Base-by-base conservation (phyloP, 2,888 invertebrate genomes). In the Acrobasis consociella region DNA sequence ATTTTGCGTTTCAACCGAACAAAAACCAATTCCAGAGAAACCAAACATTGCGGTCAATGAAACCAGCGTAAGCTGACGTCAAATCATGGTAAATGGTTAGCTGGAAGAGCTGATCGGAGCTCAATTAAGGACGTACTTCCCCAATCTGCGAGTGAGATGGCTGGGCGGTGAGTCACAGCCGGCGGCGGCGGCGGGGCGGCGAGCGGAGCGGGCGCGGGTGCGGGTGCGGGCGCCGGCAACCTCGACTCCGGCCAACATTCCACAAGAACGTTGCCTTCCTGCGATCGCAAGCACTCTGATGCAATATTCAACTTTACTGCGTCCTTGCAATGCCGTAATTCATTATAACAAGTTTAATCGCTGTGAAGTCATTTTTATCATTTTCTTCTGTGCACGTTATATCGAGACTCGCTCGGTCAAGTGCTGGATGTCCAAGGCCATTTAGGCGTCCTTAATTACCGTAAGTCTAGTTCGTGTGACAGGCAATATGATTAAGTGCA, bases 321-420 rank as follows among this genome's bases (percentile, higher is more conserved):
- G 91, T 91, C 91, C 91, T 92, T 92, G 91, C 91, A 91, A 91
- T 91, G 91, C 91, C 91, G 91, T 91, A 91, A 92, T 91, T 91
- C 89, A 88, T 89, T 89, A 88, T 84, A 87, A 90, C 89, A 83
- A 86, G 84, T 86, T 86, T 85, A 87, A 87, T 86, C 81, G 87
- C 75, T 78, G 79, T 81, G 77, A 76, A 83, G 79, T 82, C 83
- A 83, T 84, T 87, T 87, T 89, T 86, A 83, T 88, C 82, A 85
- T 89, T 88, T 89, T 89, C 80, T 77, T 69, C 72, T 72, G 73
- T 76, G 76, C 83, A 81, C 78, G 83, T 80, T 82, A 80, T 83
- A 78, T 79, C 77, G 77, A 77, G 74, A 74, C 73, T 78, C 75
- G 80, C 64, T 69, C 31, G 55, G 46, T 49, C 37, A 62, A 62